phyloP scores from a whole-genome alignment of 2,797 vertebrate species.

The Acanthiza pusilla region DNA sequence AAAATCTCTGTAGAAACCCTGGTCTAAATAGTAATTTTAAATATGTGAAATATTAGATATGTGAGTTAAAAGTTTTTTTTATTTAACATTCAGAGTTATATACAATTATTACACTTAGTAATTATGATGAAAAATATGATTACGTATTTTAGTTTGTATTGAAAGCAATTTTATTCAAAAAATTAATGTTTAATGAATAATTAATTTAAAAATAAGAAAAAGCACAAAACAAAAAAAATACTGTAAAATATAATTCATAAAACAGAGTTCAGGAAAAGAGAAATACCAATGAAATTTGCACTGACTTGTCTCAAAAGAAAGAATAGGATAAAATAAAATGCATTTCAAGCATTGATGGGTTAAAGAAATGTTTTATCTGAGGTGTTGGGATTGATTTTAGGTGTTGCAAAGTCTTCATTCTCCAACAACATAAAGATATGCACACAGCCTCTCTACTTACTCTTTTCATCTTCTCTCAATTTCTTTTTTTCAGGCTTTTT shows the following conservation, averaged over 20 bases:
- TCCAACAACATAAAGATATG: fast-evolving
- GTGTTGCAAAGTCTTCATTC: background rate
- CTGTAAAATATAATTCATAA: background rate
- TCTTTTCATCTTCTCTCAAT: background rate
- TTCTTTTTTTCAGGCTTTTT: background rate
- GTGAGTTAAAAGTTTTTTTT: background rate
- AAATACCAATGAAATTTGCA: background rate
- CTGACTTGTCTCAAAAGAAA: background rate
- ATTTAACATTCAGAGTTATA: slow-evolving; percentile 35
- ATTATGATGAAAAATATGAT: slow-evolving; percentile 52
- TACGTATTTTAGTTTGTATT: slow-evolving; percentile 30
- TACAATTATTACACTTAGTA: slow-evolving; percentile 21
- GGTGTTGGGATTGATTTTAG: background rate
- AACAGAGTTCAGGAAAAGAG: background rate
- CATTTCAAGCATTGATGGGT: background rate
- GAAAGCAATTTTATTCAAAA: slow-evolving; percentile 21
- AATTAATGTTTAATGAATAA: slow-evolving; percentile 49
- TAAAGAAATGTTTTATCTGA: background rate
- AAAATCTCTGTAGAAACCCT: background rate
- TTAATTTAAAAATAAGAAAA: slow-evolving; percentile 8
- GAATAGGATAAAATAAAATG: background rate
- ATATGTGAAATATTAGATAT: background rate
- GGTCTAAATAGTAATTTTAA: background rate
- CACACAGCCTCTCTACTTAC: background rate
- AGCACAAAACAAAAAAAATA: background rate